These are phyloP conservation scores for Eonycteris spelaea DNA, from an alignment of 2,113 vertebrate genomes.

Conservation along the genomic window DNA sequence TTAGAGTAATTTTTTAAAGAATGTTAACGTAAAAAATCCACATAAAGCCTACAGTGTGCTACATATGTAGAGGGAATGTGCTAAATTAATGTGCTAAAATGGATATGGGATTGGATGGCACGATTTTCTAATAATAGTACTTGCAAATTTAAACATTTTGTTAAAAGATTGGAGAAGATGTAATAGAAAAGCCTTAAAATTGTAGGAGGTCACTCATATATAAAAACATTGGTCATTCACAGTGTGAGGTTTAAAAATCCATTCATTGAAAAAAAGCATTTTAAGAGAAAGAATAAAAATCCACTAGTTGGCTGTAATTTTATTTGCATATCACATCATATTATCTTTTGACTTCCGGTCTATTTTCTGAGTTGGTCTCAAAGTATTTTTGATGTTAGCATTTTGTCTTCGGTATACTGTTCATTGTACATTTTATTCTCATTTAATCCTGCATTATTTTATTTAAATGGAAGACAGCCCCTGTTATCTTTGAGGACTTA, in stretches of 20 bases:
- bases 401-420: background rate
- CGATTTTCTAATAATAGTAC: background rate
- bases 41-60: background rate
- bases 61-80: background rate
- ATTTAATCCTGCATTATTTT: background rate
- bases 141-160: background rate
- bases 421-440: background rate
- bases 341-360: slow-evolving; percentile 22
- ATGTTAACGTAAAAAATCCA: background rate
- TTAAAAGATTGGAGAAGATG: background rate
- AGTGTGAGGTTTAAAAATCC: slow-evolving; percentile 18
- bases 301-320: slow-evolving; percentile 15
- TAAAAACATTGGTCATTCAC: background rate
- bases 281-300: no score
- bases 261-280: background rate
- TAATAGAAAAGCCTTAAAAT: background rate
- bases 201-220: background rate
- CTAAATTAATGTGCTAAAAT: background rate
- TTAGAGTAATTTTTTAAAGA: slow-evolving; percentile 12
- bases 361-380: slow-evolving; percentile 13
- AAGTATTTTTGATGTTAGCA: background rate
- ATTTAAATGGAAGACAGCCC: slow-evolving; percentile 32
- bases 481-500: background rate
- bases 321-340: slow-evolving; percentile 44
- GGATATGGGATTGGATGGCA: background rate